Evolutionary conservation across 2,113 vertebrate species (phyloP).

Genomic region (Muntiacus muntjak): DNA sequence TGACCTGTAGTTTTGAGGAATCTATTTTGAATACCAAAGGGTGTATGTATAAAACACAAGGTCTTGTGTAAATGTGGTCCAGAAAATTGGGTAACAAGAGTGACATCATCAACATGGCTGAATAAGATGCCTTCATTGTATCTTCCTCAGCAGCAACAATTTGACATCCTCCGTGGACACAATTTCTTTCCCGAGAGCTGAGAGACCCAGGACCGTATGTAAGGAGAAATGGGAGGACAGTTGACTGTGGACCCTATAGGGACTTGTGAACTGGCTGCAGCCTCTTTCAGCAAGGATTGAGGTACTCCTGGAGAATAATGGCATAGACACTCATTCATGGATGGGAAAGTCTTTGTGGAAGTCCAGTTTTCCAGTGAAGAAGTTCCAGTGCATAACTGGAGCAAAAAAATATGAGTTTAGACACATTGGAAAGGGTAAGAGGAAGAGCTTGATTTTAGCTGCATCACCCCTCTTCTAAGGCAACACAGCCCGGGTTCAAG

Average conservation of each 20-base stretch:
- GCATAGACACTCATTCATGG: not conserved
- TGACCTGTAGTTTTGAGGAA: not conserved
- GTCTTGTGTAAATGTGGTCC: not conserved
- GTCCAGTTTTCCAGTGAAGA: not conserved
- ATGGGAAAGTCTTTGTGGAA: not conserved
- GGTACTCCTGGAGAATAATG: not conserved
- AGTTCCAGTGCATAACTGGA: not conserved
- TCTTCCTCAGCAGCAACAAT: too few species aligned
- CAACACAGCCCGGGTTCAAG: not conserved
- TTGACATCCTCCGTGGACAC: accelerated
- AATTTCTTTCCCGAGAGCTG: not conserved
- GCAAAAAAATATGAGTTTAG: not conserved
- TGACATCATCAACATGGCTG: not conserved
- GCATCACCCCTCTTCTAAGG: too few species aligned
- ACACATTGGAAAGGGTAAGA: not conserved
- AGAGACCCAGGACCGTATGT: not conserved
- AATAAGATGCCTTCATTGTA: not conserved
- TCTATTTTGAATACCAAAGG: not conserved
- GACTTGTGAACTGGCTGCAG: not conserved
- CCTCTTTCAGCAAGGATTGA: not conserved
- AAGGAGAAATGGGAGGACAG: not conserved
- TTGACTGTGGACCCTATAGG: too few species aligned
- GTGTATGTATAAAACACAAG: not conserved
- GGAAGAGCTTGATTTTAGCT: not conserved
- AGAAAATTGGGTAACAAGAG: not conserved